These are phyloP conservation scores for Pocillopora meandrina DNA, from an alignment of 92 coral and sea anemone genomes.

Conservation along the genomic window DNA sequence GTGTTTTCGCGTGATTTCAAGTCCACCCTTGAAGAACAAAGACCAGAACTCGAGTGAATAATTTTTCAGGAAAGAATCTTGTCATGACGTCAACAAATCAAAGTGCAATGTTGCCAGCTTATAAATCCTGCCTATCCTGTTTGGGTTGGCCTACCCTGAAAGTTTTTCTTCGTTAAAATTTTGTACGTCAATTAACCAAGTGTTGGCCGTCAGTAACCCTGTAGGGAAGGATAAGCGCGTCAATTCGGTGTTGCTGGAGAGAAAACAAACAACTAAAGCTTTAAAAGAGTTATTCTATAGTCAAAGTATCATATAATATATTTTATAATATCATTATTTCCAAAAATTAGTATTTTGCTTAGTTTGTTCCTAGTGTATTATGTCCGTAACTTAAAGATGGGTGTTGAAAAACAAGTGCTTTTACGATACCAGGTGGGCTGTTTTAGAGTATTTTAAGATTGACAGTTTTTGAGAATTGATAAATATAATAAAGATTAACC, in stretches of 20 bases:
- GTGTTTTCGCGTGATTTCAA: conserved; percentile 8
- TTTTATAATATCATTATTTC: conserved; percentile 40
- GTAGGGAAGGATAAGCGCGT: neutral
- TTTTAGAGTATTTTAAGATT: conserved; percentile 9
- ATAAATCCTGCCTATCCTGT: conserved; percentile 1
- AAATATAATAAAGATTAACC: conserved; percentile 30
- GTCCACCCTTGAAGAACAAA: neutral
- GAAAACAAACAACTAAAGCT: conserved; percentile 13
- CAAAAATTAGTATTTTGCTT: conserved; percentile 5
- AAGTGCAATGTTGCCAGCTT: conserved; percentile 18
- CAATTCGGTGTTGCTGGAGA: conserved; percentile 22
- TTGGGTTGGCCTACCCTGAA: conserved; percentile 2
- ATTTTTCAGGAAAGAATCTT: conserved; percentile 17
- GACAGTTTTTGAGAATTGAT: conserved; percentile 38
- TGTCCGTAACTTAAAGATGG: conserved; percentile 1
- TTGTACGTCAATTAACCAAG: neutral
- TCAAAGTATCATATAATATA: conserved; percentile 41
- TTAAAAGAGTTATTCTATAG: conserved; percentile 29
- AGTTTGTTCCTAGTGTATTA: neutral
- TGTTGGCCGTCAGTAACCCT: neutral
- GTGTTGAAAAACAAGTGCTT: neutral
- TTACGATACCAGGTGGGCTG: neutral
- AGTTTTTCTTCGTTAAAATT: neutral
- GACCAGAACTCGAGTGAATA: neutral
- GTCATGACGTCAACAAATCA: conserved; percentile 14